Evolutionary conservation across 2,888 invertebrate species (phyloP).

Genomic region (Neoaliturus tenellus): DNA sequence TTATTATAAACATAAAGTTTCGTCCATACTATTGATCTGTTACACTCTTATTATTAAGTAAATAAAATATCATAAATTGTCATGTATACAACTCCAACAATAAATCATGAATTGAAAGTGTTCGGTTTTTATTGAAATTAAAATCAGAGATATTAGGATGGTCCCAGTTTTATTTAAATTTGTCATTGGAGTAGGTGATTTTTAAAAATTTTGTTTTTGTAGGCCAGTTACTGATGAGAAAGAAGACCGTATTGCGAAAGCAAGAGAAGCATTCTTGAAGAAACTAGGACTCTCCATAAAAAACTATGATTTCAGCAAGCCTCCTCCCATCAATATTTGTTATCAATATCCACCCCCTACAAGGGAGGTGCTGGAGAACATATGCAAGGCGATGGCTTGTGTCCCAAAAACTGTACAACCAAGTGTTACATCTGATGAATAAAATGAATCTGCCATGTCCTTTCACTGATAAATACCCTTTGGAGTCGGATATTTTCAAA

Average conservation of each 20-base stretch:
- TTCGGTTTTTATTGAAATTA: too few relatives aligned
- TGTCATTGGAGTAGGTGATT: too few relatives aligned
- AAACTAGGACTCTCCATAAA: conserved; percentile 78
- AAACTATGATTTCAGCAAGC: conserved; percentile 81
- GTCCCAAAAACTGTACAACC: conserved; percentile 89
- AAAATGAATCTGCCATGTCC: conserved; percentile 94
- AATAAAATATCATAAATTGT: too few relatives aligned
- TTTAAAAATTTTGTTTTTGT: neutral
- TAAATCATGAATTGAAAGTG: too few relatives aligned
- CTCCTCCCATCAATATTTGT: conserved; percentile 84
- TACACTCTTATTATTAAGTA: too few relatives aligned
- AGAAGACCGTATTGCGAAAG: conserved; percentile 36
- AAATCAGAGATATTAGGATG: too few relatives aligned
- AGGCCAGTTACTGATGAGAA: conserved; percentile 32
- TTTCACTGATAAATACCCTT: conserved; percentile 76
- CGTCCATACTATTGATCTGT: too few relatives aligned
- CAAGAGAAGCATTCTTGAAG: conserved; percentile 73
- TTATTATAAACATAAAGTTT: too few relatives aligned
- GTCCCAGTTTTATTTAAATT: too few relatives aligned
- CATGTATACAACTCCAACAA: too few relatives aligned
- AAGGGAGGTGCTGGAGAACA: conserved; percentile 83
- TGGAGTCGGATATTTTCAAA: conserved; percentile 58
- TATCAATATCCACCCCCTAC: conserved; percentile 90
- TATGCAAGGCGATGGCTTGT: conserved; percentile 83
- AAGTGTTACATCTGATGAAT: conserved; percentile 94